Evolutionary conservation across 2,797 vertebrate species (phyloP).

Genomic region (Acrossocheilus fasciatus): DNA sequence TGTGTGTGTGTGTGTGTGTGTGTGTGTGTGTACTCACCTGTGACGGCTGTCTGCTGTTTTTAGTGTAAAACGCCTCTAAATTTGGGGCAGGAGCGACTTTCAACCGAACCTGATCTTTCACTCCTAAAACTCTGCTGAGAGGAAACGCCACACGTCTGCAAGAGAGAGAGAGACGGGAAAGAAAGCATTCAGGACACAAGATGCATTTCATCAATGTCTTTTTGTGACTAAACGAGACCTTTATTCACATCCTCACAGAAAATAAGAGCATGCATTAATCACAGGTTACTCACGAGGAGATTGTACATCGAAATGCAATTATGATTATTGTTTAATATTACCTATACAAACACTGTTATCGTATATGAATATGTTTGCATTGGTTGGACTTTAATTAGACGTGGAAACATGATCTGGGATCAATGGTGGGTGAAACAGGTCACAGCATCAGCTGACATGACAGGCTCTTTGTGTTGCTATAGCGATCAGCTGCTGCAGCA

Average conservation of each 20-base stretch:
- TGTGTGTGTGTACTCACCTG: conserved; percentile 67
- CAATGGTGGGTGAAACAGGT: conserved; percentile 38
- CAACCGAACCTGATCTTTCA: conserved; percentile 76
- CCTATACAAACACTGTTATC: neutral
- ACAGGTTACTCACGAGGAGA: neutral
- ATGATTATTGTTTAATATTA: conserved; percentile 3
- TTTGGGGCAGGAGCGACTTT: conserved; percentile 67
- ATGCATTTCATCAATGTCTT: neutral
- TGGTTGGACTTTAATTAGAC: conserved; percentile 28
- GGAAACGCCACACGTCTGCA: conserved; percentile 83
- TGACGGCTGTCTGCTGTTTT: conserved; percentile 68
- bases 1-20: conserved; percentile 9
- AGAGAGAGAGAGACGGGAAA: conserved; percentile 48
- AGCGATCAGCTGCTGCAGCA: conserved; percentile 43
- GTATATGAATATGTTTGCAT: neutral
- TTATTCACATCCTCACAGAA: neutral
- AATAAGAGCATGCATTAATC: neutral
- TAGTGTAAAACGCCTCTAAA: conserved; percentile 84
- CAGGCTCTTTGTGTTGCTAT: conserved; percentile 49
- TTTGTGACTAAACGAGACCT: neutral
- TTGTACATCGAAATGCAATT: neutral
- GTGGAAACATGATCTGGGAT: conserved; percentile 37
- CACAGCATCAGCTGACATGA: conserved; percentile 44
- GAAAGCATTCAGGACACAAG: conserved; percentile 37
- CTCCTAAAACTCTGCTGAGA: conserved; percentile 83